These are phyloP conservation scores for Rhea pennata DNA, from an alignment of 2,113 vertebrate genomes.

Conservation along the genomic window DNA sequence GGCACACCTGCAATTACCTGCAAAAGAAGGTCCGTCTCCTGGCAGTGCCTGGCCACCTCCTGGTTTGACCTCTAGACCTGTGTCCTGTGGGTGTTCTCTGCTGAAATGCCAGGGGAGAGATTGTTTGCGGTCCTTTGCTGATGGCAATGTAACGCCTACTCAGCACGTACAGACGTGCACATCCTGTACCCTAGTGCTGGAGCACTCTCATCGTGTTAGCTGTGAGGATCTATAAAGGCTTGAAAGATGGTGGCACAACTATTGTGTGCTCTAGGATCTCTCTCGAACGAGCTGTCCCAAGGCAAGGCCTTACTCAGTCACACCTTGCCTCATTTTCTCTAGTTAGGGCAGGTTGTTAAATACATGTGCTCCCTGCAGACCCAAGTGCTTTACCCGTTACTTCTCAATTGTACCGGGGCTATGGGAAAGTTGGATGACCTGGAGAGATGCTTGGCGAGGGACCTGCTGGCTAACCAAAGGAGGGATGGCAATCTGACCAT, in stretches of 20 bases:
- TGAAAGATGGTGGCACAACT: neutral
- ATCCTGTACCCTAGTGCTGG: neutral
- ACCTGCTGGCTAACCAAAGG: neutral
- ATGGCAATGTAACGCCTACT: neutral
- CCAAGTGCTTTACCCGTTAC: neutral
- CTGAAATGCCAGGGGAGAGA: neutral
- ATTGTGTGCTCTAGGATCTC: neutral
- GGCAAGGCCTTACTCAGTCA: neutral
- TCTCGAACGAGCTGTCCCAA: neutral
- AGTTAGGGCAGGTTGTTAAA: neutral
- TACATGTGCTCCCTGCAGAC: fast-evolving
- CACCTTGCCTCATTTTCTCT: neutral
- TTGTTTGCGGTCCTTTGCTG: neutral
- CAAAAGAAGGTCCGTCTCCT: neutral
- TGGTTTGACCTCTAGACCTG: fast-evolving
- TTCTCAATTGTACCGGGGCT: neutral
- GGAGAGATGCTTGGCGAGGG: neutral
- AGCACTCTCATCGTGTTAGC: neutral
- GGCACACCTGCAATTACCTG: neutral
- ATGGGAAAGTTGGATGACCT: neutral
- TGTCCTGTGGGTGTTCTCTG: neutral
- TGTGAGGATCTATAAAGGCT: neutral
- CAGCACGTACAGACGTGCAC: neutral
- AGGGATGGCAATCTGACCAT: neutral
- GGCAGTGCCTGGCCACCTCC: neutral